Evolutionary conservation across 1,140 invertebrate species (phyloP), one percentile per base, ranked within the genome.

Genomic region (Hydropsyche tenuis): DNA sequence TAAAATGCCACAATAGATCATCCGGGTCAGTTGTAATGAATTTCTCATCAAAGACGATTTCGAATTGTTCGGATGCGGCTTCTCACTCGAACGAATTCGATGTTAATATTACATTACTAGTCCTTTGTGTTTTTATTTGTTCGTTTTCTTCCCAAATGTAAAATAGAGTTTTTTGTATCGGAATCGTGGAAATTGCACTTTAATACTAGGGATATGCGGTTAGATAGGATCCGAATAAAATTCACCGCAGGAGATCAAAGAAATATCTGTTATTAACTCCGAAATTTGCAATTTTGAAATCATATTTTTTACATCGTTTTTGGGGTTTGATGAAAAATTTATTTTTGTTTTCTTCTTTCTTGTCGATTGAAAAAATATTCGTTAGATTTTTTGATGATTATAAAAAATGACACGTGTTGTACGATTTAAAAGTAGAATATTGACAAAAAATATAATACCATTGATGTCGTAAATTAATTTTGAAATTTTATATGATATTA

Each of bases 11-110:
- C 51, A 27, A 25, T 27, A 5, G 56, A 60, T 60, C 56, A 60
- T 27, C 14, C 23, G 56, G 56, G 56, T 60, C 56, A 23, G 22
- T 25, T 60, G 56, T 60, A 25, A 60, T 60, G 56, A 60, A 60
- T 60, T 60, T 60, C 20, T 37, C 22, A 25, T 25, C 23, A 25
- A 60, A 60, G 20, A 37, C 30, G 56, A 23, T 7, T 48, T 14
- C 4, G 23, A 60, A 60, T 25, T 53, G 14, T 16, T 20, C n/a
- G 9, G 48, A 7, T 18, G 48, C 20, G 48, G 14, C 20, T 56
- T 27, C 23, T 18, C 56, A 23, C 22, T 60, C 18, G 56, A 60
- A 3, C 56, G 56, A 60, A 12, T 12, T 22, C 1, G 11, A 37
- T 9, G 3, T 37, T 37, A 9, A 3, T 37, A 37, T 37, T 37